A percentile compares a stretch with the other conserved stretches of the same genome.
Evolutionary conservation across 2,113 vertebrate species (phyloP).

Genomic region (Lampris megalopsis): DNA sequence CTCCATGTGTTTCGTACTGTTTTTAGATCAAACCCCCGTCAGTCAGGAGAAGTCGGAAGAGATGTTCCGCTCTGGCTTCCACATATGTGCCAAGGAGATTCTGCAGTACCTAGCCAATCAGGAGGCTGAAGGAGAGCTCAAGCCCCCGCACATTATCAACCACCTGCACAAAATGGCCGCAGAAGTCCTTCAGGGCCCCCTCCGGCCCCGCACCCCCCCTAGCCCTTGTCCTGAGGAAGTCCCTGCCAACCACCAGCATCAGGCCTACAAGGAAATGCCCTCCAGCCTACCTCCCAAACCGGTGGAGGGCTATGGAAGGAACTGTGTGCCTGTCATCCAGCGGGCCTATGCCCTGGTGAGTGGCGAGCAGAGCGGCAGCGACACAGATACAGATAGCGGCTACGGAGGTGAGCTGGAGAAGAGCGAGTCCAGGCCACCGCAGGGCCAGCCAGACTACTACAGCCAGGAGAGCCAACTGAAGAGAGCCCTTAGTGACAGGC

Average conservation of each 20-base stretch:
- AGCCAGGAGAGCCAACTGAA: constrained; percentile 83
- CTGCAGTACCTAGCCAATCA: constrained; percentile 92
- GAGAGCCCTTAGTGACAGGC: constrained; percentile 79
- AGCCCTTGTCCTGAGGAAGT: constrained; percentile 57
- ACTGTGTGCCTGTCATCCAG: constrained; percentile 98
- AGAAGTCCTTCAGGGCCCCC: constrained; percentile 86
- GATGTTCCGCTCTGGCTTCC: constrained; percentile 96
- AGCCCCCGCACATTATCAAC: constrained; percentile 86
- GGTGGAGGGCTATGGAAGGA: constrained; percentile 89
- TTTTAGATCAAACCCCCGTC: constrained; percentile 83
- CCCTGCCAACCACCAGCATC: constrained; percentile 64
- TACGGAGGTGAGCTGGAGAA: constrained; percentile 96
- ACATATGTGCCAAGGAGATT: constrained; percentile 96
- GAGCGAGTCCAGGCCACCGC: constrained; percentile 77
- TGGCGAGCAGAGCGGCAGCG: constrained; percentile 94
- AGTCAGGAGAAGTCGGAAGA: constrained; percentile 89
- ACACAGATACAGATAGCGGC: constrained; percentile 98
- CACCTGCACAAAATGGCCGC: constrained; percentile 92
- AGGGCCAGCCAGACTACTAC: constrained; percentile 77
- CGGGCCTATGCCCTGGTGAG: constrained; percentile 88
- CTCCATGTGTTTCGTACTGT: constrained; percentile 66
- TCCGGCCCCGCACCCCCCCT: constrained; percentile 69
- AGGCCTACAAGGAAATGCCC: constrained; percentile 82
- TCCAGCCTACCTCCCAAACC: constrained; percentile 71
- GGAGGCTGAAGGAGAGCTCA: constrained; percentile 85